These are phyloP conservation scores for Rhinophrynus dorsalis DNA, from an alignment of 2,797 vertebrate genomes.

Conservation along the genomic window DNA sequence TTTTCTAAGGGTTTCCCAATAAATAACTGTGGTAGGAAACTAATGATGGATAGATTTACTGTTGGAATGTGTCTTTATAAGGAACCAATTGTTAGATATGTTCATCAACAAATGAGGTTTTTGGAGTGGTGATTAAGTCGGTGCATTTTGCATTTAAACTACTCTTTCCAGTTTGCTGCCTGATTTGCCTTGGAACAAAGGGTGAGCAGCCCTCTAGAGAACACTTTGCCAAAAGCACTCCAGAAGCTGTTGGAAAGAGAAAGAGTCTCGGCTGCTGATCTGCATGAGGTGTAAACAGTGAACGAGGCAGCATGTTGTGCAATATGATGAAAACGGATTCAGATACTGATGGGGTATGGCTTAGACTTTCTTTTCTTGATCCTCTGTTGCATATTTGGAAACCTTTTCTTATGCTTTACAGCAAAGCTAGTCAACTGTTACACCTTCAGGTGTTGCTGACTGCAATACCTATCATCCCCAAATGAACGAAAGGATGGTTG, in stretches of 20 bases:
- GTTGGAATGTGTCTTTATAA: no score
- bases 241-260: constrained; percentile 28
- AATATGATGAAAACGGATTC: constrained; percentile 8
- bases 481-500: neutral
- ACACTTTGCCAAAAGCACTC: constrained; percentile 31
- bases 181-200: constrained; percentile 34
- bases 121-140: constrained; percentile 19
- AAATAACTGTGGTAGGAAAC: no score
- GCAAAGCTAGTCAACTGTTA: no score
- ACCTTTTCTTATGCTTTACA: neutral
- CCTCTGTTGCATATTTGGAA: neutral
- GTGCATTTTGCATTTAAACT: constrained; percentile 31
- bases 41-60: no score
- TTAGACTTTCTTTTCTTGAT: neutral
- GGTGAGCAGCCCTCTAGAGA: constrained; percentile 15
- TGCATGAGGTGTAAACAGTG: constrained; percentile 13
- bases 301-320: constrained; percentile 1
- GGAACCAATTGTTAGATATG: neutral
- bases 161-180: constrained; percentile 17
- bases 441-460: no score
- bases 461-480: no score
- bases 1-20: no score
- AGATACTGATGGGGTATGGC: neutral
- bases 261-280: constrained; percentile 1
- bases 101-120: constrained; percentile 10